phyloP scores from a whole-genome alignment of 2,113 vertebrate species.

The Pundamilia nyererei region DNA sequence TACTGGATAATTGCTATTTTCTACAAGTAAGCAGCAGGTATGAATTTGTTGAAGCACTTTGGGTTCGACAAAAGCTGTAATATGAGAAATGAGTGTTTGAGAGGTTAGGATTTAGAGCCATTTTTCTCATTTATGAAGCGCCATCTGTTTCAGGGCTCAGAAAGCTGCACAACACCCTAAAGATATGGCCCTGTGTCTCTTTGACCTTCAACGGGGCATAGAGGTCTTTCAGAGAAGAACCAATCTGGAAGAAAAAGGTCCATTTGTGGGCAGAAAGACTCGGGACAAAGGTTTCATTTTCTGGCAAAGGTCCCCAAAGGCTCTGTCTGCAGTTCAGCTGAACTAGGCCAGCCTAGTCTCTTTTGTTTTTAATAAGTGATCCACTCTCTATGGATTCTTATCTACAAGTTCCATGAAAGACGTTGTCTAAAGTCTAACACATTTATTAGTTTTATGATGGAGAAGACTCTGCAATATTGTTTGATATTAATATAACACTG shows the following conservation, averaged over 20 bases:
- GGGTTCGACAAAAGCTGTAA: background rate
- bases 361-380: slow-evolving; percentile 49
- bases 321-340: slow-evolving; percentile 1
- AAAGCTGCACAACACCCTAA: background rate
- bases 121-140: background rate
- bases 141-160: slow-evolving; percentile 26
- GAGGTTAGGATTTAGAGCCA: background rate
- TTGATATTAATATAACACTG: slow-evolving; percentile 18
- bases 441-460: slow-evolving; percentile 31
- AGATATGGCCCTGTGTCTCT: slow-evolving; percentile 13
- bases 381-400: slow-evolving; percentile 23
- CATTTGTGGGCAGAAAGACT: slow-evolving; percentile 5
- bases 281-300: slow-evolving; percentile 52
- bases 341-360: background rate
- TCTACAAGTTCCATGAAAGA: slow-evolving; percentile 27
- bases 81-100: background rate
- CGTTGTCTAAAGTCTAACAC: background rate
- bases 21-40: background rate
- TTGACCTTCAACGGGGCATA: slow-evolving; percentile 19
- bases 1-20: background rate
- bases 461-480: slow-evolving; percentile 3
- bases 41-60: background rate
- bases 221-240: slow-evolving; percentile 8
- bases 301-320: background rate
- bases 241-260: slow-evolving; percentile 3